phyloP scores from a whole-genome alignment of 2,113 vertebrate genomes.

The Cyrtonyx montezumae region DNA sequence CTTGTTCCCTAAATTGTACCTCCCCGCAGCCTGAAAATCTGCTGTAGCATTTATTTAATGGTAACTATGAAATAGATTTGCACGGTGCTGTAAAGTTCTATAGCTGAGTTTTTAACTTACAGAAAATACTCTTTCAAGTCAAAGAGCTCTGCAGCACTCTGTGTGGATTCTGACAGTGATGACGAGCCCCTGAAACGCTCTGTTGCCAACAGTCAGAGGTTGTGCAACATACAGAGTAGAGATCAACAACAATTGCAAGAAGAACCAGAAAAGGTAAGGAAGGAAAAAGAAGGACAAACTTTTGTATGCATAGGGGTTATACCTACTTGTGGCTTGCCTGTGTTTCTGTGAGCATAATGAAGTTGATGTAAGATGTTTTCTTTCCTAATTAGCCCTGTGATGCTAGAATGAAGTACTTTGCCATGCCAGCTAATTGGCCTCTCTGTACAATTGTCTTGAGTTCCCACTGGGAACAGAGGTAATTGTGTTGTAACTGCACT shows the following conservation, averaged over 20 bases:
- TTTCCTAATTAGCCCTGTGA: not conserved
- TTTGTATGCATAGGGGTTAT: not conserved
- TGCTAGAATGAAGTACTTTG: not conserved
- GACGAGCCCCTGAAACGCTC: slow-evolving; percentile 87
- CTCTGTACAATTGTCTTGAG: not conserved
- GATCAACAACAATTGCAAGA: slow-evolving; percentile 76
- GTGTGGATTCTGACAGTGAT: slow-evolving; percentile 92
- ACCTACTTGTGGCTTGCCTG: not conserved
- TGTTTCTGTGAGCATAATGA: not conserved
- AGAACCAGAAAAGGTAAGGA: slow-evolving; percentile 79
- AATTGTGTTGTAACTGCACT: not conserved
- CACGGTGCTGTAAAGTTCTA: not conserved
- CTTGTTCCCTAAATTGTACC: not conserved
- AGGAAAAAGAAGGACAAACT: not conserved
- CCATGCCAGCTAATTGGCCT: slow-evolving; percentile 2
- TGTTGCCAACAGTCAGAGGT: slow-evolving; percentile 79
- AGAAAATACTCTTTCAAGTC: slow-evolving; percentile 87
- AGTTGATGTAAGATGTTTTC: not conserved
- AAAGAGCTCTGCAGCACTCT: slow-evolving; percentile 75
- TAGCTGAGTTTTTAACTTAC: slow-evolving; percentile 10
- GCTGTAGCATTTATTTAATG: fast-evolving
- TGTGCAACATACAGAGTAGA: slow-evolving; percentile 77
- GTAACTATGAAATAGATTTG: not conserved
- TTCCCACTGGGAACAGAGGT: slow-evolving; percentile 2
- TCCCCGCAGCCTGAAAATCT: not conserved